Percentiles rank a stretch among this genome's conserved stretches.
Conservation (phyloP, 2,888 invertebrate genomes). For the Netelia inedita region DNA sequence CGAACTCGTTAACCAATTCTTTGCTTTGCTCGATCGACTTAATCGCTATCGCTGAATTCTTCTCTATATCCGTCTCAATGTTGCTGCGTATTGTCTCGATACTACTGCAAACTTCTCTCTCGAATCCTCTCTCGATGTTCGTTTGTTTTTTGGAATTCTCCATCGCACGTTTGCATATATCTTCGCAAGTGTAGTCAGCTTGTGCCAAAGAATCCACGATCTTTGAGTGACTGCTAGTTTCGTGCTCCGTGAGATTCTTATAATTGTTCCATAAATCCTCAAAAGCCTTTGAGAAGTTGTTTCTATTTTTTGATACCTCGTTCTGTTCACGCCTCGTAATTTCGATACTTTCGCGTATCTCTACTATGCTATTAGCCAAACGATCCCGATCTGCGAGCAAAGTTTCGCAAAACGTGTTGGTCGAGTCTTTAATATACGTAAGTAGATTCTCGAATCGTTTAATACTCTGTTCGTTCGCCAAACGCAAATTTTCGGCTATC, state of each 20-base stretch:
- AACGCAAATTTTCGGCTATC: conserved; percentile 76
- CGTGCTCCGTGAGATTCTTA: conserved; percentile 68
- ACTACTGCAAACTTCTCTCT: conserved; percentile 72
- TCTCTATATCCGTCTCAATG: conserved; percentile 71
- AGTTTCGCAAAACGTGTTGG: conserved; percentile 72
- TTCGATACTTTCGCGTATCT: conserved; percentile 72
- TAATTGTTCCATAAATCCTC: conserved; percentile 70
- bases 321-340: conserved; percentile 71
- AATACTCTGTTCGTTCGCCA: conserved; percentile 72
- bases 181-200: conserved; percentile 67
- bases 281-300: conserved; percentile 68
- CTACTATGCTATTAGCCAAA: conserved; percentile 72
- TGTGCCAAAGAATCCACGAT: conserved; percentile 70
- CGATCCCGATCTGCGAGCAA: conserved; percentile 73
- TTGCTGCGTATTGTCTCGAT: conserved; percentile 73
- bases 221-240: conserved; percentile 67
- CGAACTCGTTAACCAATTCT: conserved; percentile 75
- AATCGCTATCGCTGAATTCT: conserved; percentile 76
- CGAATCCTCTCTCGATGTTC: conserved; percentile 69
- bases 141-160: conserved; percentile 65
- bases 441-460: conserved; percentile 75
- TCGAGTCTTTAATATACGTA: conserved; percentile 73
- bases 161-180: conserved; percentile 68
- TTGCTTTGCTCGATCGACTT: conserved; percentile 71
- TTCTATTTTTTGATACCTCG: conserved; percentile 70